A percentile compares a stretch with the other conserved stretches of the same genome.
Evolutionary conservation across 2,113 vertebrate genomes (phyloP).

Genomic region (Etia nguti): DNA sequence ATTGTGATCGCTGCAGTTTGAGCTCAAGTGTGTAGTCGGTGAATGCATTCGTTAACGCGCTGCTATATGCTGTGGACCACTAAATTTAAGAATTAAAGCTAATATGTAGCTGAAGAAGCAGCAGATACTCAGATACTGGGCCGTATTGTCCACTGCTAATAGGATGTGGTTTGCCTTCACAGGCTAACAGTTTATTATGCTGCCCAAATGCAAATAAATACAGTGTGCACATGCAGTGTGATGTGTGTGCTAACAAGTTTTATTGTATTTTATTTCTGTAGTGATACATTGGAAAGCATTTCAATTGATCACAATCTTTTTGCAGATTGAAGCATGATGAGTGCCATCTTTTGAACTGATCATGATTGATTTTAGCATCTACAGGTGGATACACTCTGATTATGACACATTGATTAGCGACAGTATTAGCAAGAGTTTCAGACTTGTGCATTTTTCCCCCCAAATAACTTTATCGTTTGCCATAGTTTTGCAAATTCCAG

Average conservation of each 20-base stretch:
- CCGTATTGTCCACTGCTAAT: not conserved
- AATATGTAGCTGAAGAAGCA: not conserved
- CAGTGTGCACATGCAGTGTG: not conserved
- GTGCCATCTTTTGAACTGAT: not conserved
- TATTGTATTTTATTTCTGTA: not conserved
- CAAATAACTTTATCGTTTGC: not conserved
- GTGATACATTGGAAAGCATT: not conserved
- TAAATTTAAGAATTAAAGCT: not conserved
- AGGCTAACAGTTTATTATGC: not conserved
- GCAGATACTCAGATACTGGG: not conserved
- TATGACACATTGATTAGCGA: not conserved
- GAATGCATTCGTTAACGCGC: not conserved
- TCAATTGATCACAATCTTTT: not conserved
- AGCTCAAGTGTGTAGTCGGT: not conserved
- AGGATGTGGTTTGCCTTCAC: not conserved
- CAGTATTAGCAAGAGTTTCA: not conserved
- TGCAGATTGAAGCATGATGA: not conserved
- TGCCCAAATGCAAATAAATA: not conserved
- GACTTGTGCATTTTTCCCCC: not conserved
- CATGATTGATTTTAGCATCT: not conserved
- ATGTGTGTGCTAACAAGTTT: not conserved
- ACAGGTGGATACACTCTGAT: not conserved
- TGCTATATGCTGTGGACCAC: not conserved
- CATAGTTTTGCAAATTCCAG: not conserved
- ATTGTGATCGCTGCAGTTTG: slow-evolving; percentile 12